These are phyloP conservation scores for Nephrocerus scutellatus DNA, from an alignment of 2,888 invertebrate species.

Conservation along the genomic window DNA sequence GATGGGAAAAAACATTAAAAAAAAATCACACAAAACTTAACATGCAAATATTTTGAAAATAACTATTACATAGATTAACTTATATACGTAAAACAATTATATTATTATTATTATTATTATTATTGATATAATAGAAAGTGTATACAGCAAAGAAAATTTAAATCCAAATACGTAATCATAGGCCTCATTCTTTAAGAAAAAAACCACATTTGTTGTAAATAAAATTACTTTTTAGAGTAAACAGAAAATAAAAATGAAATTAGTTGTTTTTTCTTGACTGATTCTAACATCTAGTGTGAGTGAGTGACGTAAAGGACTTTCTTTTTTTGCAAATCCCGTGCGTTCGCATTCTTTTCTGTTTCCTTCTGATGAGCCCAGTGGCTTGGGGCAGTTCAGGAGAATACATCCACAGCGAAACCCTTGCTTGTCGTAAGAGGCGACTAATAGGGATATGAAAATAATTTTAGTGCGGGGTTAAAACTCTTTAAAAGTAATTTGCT, in stretches of 20 bases:
- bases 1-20: constrained; percentile 4
- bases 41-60: constrained; percentile 19
- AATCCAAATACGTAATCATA: constrained; percentile 48
- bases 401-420: constrained; percentile 30
- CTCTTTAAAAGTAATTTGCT: background rate
- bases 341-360: no score
- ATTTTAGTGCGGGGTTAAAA: background rate
- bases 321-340: no score
- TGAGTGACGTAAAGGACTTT: no score
- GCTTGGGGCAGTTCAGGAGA: constrained; percentile 26
- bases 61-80: constrained; percentile 18
- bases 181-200: constrained; percentile 48
- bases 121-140: no score
- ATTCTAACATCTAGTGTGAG: no score
- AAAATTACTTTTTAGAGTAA: constrained; percentile 47
- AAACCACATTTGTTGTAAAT: constrained; percentile 45
- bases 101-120: constrained; percentile 19
- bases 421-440: constrained; percentile 34
- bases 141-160: constrained; percentile 26
- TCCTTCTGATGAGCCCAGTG: constrained; percentile 22
- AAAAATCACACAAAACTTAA: constrained; percentile 9
- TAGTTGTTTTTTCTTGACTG: constrained; percentile 33
- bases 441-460: constrained; percentile 22
- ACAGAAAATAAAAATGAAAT: constrained; percentile 32
- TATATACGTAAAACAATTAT: constrained; percentile 17